Conservation (phyloP, 2,888 invertebrate species). For the Pristionchus japonicus region DNA sequence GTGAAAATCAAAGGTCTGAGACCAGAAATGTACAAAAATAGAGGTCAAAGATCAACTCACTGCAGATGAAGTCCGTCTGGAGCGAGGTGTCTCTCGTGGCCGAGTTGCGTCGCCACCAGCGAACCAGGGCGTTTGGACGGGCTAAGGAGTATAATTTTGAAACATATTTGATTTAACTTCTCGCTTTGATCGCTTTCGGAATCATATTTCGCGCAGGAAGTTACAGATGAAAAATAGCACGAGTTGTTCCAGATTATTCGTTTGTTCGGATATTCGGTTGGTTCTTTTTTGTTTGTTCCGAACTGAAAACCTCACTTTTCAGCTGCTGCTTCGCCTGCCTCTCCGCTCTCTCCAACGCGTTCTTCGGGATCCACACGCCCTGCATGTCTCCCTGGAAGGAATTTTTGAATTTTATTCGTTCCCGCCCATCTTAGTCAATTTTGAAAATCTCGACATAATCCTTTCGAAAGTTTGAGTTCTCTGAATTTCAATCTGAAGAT, state of each 20-base stretch:
- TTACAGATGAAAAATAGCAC: neutral
- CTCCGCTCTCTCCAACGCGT: conserved; percentile 37
- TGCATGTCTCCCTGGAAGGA: neutral
- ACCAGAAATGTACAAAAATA: no score
- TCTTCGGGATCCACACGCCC: conserved; percentile 48
- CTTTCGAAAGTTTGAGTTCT: neutral
- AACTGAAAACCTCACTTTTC: no score
- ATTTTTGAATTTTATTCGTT: neutral
- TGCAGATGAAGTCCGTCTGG: conserved; percentile 17
- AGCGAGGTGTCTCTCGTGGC: conserved; percentile 11
- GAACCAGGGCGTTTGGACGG: neutral
- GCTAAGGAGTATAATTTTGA: no score
- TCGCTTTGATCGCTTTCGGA: neutral
- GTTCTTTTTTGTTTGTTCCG: no score
- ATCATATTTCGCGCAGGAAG: neutral
- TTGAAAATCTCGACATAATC: neutral
- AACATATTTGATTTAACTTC: no score
- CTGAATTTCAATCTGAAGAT: no score
- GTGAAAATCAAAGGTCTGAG: no score
- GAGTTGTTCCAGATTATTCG: neutral
- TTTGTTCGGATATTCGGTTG: no score
- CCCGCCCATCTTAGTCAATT: neutral
- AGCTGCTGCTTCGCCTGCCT: neutral
- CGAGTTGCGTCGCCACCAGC: conserved; percentile 37
- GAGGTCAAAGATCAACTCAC: conserved; percentile 29